A percentile compares a stretch with the other conserved stretches of the same genome.
Evolutionary conservation across 1,140 invertebrate genomes (phyloP).

Genomic region (Acromyrmex echinatior): DNA sequence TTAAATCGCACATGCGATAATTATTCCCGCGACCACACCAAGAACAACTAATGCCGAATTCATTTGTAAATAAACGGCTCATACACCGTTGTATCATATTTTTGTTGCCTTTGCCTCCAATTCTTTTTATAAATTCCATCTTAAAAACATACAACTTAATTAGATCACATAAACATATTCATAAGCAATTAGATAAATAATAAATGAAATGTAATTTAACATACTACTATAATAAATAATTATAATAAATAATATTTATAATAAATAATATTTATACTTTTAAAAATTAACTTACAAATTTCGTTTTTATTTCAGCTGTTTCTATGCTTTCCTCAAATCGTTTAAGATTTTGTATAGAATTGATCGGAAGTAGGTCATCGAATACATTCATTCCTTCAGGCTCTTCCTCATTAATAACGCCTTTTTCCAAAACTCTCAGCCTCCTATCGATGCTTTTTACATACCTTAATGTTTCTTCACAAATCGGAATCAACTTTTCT

Average conservation of each 20-base stretch:
- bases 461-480: neutral
- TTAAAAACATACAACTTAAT: neutral
- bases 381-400: neutral
- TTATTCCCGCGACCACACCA: conserved; percentile 14
- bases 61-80: conserved; percentile 22
- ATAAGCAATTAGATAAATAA: neutral
- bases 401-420: neutral
- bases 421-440: neutral
- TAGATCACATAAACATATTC: neutral
- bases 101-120: neutral
- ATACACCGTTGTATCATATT: conserved; percentile 16
- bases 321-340: neutral
- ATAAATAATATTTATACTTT: conserved; percentile 16
- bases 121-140: neutral
- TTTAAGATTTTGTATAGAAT: conserved; percentile 1
- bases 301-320: neutral
- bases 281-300: conserved; percentile 20
- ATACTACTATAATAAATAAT: conserved; percentile 5
- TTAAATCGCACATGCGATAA: conserved; percentile 19
- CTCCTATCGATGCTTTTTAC: conserved; percentile 10
- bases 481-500: neutral
- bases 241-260: neutral
- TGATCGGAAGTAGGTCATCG: neutral
- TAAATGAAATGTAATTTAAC: neutral
- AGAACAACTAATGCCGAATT: conserved; percentile 16